Evolutionary conservation across 1,140 invertebrate species (phyloP).

Genomic region (Adoxophyes honmai): DNA sequence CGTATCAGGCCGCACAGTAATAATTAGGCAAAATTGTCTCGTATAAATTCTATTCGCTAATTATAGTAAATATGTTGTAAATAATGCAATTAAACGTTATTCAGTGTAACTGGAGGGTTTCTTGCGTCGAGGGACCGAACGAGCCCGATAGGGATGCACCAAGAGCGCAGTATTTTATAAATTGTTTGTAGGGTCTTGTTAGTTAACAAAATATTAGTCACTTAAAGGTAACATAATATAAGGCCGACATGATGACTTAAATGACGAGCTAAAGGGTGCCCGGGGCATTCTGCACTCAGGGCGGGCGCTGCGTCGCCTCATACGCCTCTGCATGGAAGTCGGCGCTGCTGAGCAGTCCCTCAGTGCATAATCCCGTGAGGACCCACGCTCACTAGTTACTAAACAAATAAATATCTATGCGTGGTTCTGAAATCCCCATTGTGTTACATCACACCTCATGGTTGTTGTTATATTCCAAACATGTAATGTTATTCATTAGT

Average conservation of each 20-base stretch:
- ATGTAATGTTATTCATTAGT: too few species aligned
- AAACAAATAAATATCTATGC: too few species aligned
- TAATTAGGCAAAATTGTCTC: conserved; percentile 37
- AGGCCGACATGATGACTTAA: conserved; percentile 35
- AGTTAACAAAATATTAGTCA: conserved; percentile 51
- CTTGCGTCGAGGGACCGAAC: conserved; percentile 22
- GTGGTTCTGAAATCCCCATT: conserved; percentile 1
- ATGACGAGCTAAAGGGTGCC: background rate
- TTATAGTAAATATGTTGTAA: conserved; percentile 48
- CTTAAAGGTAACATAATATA: conserved; percentile 32
- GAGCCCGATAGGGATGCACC: conserved; percentile 30
- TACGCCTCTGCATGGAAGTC: too few species aligned
- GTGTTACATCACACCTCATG: too few species aligned
- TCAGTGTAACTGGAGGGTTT: conserved; percentile 21
- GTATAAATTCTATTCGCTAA: conserved; percentile 18
- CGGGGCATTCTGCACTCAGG: too few species aligned
- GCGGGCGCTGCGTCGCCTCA: too few species aligned
- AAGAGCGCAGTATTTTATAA: conserved; percentile 39
- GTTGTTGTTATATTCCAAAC: too few species aligned
- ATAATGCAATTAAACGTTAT: conserved; percentile 37
- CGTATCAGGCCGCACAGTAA: conserved; percentile 47
- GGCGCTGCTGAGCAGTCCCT: too few species aligned
- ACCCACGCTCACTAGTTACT: too few species aligned
- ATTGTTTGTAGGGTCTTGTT: conserved; percentile 35
- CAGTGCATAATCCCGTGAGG: too few species aligned